These are phyloP conservation scores for Donacobius atricapilla DNA, from an alignment of 2,113 vertebrate genomes.

Conservation along the genomic window DNA sequence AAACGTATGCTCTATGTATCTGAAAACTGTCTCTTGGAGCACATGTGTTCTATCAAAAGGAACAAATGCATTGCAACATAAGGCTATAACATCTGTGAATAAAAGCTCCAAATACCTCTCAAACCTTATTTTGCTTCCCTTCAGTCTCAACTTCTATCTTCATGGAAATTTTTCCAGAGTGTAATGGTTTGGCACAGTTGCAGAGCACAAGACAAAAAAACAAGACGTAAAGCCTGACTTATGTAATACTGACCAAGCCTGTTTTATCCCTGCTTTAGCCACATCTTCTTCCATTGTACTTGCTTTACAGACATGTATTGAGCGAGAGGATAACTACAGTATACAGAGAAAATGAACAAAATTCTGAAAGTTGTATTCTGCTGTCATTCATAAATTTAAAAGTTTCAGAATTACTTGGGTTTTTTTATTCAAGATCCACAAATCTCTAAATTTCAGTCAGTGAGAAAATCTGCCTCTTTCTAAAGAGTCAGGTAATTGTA, in stretches of 20 bases:
- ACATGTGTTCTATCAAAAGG: not conserved
- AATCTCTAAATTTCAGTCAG: not conserved
- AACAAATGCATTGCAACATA: slow-evolving; percentile 1
- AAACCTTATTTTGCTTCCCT: not conserved
- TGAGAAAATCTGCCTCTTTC: not conserved
- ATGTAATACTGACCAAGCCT: not conserved
- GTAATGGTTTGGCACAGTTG: slow-evolving; percentile 2
- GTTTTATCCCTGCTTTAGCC: not conserved
- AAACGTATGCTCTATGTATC: not conserved
- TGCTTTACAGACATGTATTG: not conserved
- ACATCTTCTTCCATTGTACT: not conserved
- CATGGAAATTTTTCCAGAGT: not conserved
- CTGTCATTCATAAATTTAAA: not conserved
- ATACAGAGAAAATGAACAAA: not conserved
- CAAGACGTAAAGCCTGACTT: not conserved
- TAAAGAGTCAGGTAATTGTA: not conserved
- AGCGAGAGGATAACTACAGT: not conserved
- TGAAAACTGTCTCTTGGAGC: not conserved
- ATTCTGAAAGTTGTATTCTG: not conserved
- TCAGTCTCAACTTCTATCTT: not conserved
- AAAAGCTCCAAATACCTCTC: not conserved
- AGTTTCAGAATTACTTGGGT: not conserved
- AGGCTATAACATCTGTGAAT: not conserved
- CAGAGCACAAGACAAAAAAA: not conserved
- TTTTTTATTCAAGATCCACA: not conserved